A percentile compares a stretch with the other conserved stretches of the same genome.
Conservation (phyloP, 2,888 invertebrate genomes). For the Xylota sylvarum region DNA sequence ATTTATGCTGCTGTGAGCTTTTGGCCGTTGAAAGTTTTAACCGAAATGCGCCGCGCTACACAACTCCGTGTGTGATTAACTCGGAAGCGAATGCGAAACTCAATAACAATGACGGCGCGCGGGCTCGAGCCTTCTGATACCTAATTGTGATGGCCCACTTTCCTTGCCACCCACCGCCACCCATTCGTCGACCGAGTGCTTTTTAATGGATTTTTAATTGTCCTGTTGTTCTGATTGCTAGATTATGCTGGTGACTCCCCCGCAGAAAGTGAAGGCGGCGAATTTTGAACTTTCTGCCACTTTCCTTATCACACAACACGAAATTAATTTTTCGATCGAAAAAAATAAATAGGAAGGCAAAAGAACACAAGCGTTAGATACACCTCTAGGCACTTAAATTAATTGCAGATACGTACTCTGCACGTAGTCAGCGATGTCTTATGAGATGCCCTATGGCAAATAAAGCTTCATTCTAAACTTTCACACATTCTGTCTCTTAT, state of each 20-base stretch:
- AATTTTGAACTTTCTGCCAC: slow-evolving; percentile 69
- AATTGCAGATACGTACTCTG: slow-evolving; percentile 42
- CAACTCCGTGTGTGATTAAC: slow-evolving; percentile 70
- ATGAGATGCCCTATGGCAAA: slow-evolving; percentile 12
- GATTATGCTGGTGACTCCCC: slow-evolving; percentile 62
- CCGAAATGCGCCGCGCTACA: slow-evolving; percentile 69
- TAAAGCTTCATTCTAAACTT: slow-evolving; percentile 39
- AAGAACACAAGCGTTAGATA: slow-evolving; percentile 53
- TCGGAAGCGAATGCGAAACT: slow-evolving; percentile 71
- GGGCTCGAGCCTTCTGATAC: slow-evolving; percentile 58
- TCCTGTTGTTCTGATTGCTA: slow-evolving; percentile 74
- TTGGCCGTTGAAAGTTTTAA: slow-evolving; percentile 70
- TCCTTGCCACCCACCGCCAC: slow-evolving; percentile 33
- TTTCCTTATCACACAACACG: slow-evolving; percentile 68
- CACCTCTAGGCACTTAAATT: slow-evolving; percentile 73
- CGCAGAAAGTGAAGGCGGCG: slow-evolving; percentile 58
- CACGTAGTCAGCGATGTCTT: not conserved
- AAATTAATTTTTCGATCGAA: slow-evolving; percentile 62
- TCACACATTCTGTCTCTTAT: slow-evolving; percentile 15
- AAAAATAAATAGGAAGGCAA: slow-evolving; percentile 18
- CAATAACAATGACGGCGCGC: slow-evolving; percentile 36
- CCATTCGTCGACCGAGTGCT: slow-evolving; percentile 41
- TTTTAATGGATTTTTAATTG: slow-evolving; percentile 74
- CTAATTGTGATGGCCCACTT: slow-evolving; percentile 71
- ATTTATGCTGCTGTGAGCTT: slow-evolving; percentile 67